phyloP scores from a whole-genome alignment of 2,888 invertebrate genomes.

The Meta bourneti region DNA sequence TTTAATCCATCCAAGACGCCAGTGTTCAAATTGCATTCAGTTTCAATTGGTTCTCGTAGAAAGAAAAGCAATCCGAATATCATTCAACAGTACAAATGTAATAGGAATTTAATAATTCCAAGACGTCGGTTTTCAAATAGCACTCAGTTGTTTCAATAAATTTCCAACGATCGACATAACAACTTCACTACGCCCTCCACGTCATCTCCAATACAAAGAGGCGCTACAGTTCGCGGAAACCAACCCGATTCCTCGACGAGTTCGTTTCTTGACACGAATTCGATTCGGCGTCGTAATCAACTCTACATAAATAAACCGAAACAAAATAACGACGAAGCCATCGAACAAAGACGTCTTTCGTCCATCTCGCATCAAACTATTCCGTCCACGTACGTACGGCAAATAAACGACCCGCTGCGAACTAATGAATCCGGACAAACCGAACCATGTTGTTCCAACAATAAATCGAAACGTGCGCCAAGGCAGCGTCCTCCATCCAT shows the following conservation, averaged over 20 bases:
- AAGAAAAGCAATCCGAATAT: too few relatives aligned
- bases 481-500: conserved; percentile 40
- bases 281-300: conserved; percentile 11
- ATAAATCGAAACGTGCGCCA: conserved; percentile 51
- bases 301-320: conserved; percentile 33
- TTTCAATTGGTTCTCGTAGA: too few relatives aligned
- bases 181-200: too few relatives aligned
- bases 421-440: conserved; percentile 53
- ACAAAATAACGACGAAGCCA: background rate
- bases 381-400: conserved; percentile 49
- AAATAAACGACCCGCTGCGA: conserved; percentile 59
- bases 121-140: too few relatives aligned
- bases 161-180: too few relatives aligned
- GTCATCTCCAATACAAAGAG: too few relatives aligned
- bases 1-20: too few relatives aligned
- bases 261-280: background rate
- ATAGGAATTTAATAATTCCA: too few relatives aligned
- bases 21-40: too few relatives aligned
- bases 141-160: too few relatives aligned
- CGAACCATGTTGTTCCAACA: conserved; percentile 29
- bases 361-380: conserved; percentile 14
- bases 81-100: too few relatives aligned
- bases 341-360: conserved; percentile 44
- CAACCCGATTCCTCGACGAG: background rate
- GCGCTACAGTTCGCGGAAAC: too few relatives aligned